These are phyloP conservation scores for Hydractinia echinata DNA, from an alignment of 30 jellyfish, hydroid and myxozoan species.

Conservation along the genomic window DNA sequence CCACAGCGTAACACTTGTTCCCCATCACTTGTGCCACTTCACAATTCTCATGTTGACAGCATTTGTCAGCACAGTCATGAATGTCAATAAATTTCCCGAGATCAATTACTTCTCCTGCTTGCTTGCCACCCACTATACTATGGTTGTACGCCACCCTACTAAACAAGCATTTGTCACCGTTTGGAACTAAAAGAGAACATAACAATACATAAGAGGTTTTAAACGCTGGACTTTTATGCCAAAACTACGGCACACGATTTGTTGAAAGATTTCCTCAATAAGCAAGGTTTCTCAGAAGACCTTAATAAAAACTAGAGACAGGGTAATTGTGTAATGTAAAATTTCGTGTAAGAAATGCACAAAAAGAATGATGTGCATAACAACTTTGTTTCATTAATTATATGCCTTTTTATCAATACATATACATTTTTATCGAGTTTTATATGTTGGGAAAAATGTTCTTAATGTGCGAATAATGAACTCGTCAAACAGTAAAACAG, in stretches of 20 bases:
- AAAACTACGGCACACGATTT: neutral
- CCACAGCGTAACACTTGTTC: conserved; percentile 70
- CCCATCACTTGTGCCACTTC: conserved; percentile 72
- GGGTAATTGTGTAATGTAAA: neutral
- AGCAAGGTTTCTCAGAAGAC: neutral
- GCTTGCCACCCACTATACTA: conserved; percentile 64
- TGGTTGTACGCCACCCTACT: conserved; percentile 72
- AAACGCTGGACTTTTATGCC: neutral
- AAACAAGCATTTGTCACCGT: conserved; percentile 62
- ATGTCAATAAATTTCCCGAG: conserved; percentile 63
- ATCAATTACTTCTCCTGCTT: conserved; percentile 94
- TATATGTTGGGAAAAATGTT: neutral
- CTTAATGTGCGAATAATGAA: neutral
- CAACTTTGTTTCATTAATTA: neutral
- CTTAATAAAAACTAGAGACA: neutral
- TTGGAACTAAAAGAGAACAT: conserved; percentile 36
- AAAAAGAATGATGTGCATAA: neutral
- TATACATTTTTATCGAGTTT: neutral
- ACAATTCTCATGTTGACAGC: conserved; percentile 82
- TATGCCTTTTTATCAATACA: neutral
- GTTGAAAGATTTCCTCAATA: neutral
- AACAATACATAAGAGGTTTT: neutral
- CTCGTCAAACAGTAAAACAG: neutral
- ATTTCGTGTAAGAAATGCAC: neutral
- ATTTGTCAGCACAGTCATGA: conserved; percentile 72